Percentiles rank a stretch among this genome's conserved stretches.
phyloP scores from a whole-genome alignment of 2,113 vertebrate species.

The Hucho hucho region DNA sequence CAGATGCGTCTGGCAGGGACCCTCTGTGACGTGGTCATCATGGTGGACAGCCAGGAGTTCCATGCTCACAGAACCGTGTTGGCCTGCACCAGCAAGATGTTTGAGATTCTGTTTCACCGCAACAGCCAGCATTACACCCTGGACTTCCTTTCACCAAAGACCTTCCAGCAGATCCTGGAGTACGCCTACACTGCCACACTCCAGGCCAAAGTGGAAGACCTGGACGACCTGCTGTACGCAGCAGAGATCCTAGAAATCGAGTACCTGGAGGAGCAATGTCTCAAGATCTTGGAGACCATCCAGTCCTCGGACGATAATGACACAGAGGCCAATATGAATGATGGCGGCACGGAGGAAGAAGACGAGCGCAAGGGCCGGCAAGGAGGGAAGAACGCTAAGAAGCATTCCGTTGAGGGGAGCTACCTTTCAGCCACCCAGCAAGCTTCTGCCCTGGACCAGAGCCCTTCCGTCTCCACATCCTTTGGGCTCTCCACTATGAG shows the following conservation, averaged over 20 bases:
- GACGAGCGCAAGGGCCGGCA: slow-evolving; percentile 85
- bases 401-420: slow-evolving; percentile 79
- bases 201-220: slow-evolving; percentile 93
- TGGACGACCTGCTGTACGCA: slow-evolving; percentile 94
- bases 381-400: slow-evolving; percentile 82
- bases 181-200: slow-evolving; percentile 97
- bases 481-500: slow-evolving; percentile 88
- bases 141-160: slow-evolving; percentile 99
- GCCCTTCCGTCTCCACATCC: slow-evolving; percentile 87
- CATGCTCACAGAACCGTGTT: slow-evolving; percentile 95
- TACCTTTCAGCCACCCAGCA: slow-evolving; percentile 74
- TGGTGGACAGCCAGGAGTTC: slow-evolving; percentile 99
- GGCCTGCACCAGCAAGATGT: slow-evolving; percentile 99
- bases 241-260: slow-evolving; percentile 98
- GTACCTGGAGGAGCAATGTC: slow-evolving; percentile 96
- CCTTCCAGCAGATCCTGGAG: slow-evolving; percentile 98
- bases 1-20: slow-evolving; percentile 98
- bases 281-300: slow-evolving; percentile 98
- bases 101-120: slow-evolving; percentile 98
- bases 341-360: slow-evolving; percentile 85
- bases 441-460: slow-evolving; percentile 80
- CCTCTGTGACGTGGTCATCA: slow-evolving; percentile 97
- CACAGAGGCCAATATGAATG: slow-evolving; percentile 71
- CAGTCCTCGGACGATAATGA: slow-evolving; percentile 96
- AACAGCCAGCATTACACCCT: slow-evolving; percentile 98